Percentiles rank a stretch among this genome's conserved stretches.
phyloP scores from a whole-genome alignment of 2,888 invertebrate species.

The Chironomus riparius region DNA sequence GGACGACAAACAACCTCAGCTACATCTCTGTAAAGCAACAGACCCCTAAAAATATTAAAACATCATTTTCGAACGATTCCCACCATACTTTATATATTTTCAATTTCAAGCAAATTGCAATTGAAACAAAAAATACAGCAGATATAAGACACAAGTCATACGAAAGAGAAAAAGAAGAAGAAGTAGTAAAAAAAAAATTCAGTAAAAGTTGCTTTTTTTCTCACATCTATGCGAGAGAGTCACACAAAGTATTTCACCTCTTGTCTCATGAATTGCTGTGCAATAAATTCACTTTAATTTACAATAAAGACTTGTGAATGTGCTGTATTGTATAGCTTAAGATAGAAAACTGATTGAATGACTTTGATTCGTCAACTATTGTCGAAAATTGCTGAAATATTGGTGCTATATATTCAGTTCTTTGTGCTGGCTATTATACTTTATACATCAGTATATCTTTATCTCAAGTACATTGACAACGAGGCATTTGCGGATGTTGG shows the following conservation, averaged over 20 bases:
- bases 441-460: background rate
- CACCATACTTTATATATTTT: background rate
- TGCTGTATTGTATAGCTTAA: background rate
- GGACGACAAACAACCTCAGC: too few species aligned
- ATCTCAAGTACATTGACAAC: background rate
- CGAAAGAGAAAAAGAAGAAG: background rate
- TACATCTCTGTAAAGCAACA: too few species aligned
- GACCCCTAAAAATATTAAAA: too few species aligned
- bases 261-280: background rate
- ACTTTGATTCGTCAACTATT: slow-evolving; percentile 14
- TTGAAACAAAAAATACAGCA: background rate
- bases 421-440: slow-evolving; percentile 4
- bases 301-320: background rate
- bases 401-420: slow-evolving; percentile 3
- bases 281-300: slow-evolving; percentile 6
- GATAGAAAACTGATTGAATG: slow-evolving; percentile 8
- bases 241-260: background rate
- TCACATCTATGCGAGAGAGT: background rate
- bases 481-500: slow-evolving; percentile 5
- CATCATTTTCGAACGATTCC: too few species aligned
- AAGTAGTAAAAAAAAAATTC: slow-evolving; percentile 2
- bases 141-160: background rate
- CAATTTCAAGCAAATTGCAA: background rate
- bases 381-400: slow-evolving; percentile 14
- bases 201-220: slow-evolving; percentile 22